phyloP scores from a whole-genome alignment of 2,113 vertebrate genomes.

The Raja brachyura region DNA sequence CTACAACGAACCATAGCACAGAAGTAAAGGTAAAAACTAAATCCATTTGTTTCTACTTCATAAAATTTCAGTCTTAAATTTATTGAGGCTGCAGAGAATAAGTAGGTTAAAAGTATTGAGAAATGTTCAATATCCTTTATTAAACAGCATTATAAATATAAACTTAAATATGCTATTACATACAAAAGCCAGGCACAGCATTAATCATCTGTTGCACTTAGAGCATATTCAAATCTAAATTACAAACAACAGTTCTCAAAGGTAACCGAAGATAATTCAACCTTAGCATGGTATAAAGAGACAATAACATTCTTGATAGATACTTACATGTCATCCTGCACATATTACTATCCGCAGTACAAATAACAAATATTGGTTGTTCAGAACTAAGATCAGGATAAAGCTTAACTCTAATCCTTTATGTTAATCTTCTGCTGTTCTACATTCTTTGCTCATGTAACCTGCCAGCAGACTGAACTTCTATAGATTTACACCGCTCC shows the following conservation, averaged over 20 bases:
- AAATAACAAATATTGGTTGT: slow-evolving; percentile 37
- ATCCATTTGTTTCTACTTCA: background rate
- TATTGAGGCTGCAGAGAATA: background rate
- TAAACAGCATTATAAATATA: background rate
- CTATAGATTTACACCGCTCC: background rate
- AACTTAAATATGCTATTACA: background rate
- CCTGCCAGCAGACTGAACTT: background rate
- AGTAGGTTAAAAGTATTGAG: background rate
- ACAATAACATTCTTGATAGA: background rate
- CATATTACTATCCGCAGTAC: background rate
- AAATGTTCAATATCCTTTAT: background rate
- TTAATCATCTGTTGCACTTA: background rate
- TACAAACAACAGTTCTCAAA: background rate
- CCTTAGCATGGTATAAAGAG: too few relatives aligned
- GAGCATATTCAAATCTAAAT: background rate
- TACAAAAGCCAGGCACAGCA: background rate
- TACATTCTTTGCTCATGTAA: slow-evolving; percentile 39
- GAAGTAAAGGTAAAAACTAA: background rate
- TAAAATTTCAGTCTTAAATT: background rate
- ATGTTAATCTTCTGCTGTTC: slow-evolving; percentile 42
- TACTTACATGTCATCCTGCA: background rate
- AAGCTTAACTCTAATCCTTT: slow-evolving; percentile 43
- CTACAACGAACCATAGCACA: background rate
- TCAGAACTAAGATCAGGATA: slow-evolving; percentile 40
- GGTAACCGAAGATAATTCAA: background rate